phyloP scores from a whole-genome alignment of 2,797 vertebrate species.

The Phaenicophaeus curvirostris region DNA sequence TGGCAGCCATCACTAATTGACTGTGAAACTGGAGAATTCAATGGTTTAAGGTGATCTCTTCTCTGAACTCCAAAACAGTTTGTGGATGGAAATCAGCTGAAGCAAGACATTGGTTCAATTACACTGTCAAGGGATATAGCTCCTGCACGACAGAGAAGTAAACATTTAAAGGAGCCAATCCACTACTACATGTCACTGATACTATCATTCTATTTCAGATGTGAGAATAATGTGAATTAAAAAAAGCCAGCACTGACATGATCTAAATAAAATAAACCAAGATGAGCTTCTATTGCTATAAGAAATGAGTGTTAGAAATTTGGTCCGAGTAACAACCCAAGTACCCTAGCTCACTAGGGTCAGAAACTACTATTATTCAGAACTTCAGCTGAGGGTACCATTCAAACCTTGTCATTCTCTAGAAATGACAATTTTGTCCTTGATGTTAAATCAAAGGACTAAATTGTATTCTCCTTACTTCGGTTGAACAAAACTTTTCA shows the following conservation, averaged over 20 bases:
- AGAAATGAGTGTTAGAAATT: background rate
- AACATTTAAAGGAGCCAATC: constrained; percentile 65
- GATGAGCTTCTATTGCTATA: constrained; percentile 3
- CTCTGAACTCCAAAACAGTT: constrained; percentile 63
- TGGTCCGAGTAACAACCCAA: background rate
- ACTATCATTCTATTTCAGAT: constrained; percentile 41
- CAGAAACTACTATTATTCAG: background rate
- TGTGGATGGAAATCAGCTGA: constrained; percentile 70
- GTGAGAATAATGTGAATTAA: constrained; percentile 44
- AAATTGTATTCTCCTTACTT: background rate
- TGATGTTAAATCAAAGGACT: background rate
- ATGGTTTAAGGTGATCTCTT: constrained; percentile 69
- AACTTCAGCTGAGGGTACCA: background rate
- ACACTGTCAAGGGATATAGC: constrained; percentile 27
- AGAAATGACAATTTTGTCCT: background rate
- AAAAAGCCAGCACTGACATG: constrained; percentile 23
- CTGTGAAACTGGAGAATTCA: constrained; percentile 72
- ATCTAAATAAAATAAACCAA: constrained; percentile 38
- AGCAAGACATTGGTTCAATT: constrained; percentile 55
- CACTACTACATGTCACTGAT: constrained; percentile 45
- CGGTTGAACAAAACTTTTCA: background rate
- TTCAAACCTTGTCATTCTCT: background rate
- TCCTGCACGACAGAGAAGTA: constrained; percentile 66
- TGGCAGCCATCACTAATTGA: constrained; percentile 73
- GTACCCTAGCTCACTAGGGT: background rate